These are phyloP conservation scores for Acleris emargana DNA, from an alignment of 2,888 invertebrate genomes.

Conservation along the genomic window DNA sequence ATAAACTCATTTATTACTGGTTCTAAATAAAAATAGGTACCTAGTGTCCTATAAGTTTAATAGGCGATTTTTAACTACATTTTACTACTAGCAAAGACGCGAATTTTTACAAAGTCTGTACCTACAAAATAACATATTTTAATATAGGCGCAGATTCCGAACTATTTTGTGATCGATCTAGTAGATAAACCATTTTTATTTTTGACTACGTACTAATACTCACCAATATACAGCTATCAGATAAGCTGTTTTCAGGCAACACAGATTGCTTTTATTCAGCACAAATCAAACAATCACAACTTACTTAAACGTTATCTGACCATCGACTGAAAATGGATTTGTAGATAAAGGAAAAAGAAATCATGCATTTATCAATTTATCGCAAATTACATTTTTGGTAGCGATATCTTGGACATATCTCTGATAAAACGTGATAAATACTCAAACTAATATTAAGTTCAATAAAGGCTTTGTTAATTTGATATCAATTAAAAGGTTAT, in stretches of 20 bases:
- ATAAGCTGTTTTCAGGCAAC: slow-evolving; percentile 37
- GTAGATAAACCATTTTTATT: no score
- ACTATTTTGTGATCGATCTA: no score
- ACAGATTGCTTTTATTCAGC: slow-evolving; percentile 19
- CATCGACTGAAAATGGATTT: slow-evolving; percentile 78
- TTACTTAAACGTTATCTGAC: slow-evolving; percentile 68
- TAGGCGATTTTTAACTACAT: no score
- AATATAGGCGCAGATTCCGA: no score
- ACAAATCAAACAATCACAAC: slow-evolving; percentile 55
- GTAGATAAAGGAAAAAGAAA: slow-evolving; percentile 68
- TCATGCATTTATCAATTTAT: slow-evolving; percentile 76
- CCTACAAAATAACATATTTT: no score
- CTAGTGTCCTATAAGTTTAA: no score
- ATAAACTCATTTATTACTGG: no score
- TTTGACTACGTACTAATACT: slow-evolving; percentile 14
- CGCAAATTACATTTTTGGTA: slow-evolving; percentile 72
- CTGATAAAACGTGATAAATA: slow-evolving; percentile 63
- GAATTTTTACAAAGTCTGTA: no score
- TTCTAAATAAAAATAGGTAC: no score
- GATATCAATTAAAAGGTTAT: slow-evolving; percentile 1
- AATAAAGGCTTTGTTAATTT: slow-evolving; percentile 10
- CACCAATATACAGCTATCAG: slow-evolving; percentile 35
- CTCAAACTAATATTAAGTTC: slow-evolving; percentile 29
- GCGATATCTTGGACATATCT: slow-evolving; percentile 67
- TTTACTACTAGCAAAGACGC: no score